phyloP scores from a whole-genome alignment of 2,888 invertebrate genomes.

The Micropterix aruncella region DNA sequence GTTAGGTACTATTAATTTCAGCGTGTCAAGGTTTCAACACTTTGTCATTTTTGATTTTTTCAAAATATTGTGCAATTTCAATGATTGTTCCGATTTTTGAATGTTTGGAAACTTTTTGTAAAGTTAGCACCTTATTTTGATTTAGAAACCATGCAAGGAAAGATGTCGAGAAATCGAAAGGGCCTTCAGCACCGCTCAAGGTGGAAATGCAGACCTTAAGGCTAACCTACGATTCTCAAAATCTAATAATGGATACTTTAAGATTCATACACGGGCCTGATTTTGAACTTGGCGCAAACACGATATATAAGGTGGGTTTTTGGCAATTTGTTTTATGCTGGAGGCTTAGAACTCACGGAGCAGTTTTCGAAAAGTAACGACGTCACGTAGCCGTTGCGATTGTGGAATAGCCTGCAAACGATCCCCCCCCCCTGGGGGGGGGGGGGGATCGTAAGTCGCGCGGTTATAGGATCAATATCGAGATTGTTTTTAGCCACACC shows the following conservation, averaged over 20 bases:
- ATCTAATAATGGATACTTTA: constrained; percentile 58
- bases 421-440: no score
- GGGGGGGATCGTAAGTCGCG: no score
- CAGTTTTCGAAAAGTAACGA: no score
- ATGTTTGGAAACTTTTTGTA: constrained; percentile 2
- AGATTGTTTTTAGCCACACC: no score
- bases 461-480: no score
- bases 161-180: constrained; percentile 26
- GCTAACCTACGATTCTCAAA: constrained; percentile 53
- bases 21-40: no score
- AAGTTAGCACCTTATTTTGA: not conserved
- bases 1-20: not conserved
- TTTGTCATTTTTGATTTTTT: no score
- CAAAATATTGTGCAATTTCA: not conserved
- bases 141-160: constrained; percentile 25
- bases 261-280: constrained; percentile 62
- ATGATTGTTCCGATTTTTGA: constrained; percentile 2
- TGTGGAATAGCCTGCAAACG: no score
- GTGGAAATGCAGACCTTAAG: constrained; percentile 64
- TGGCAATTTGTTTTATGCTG: no score
- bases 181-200: constrained; percentile 41
- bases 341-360: no score
- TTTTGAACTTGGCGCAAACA: constrained; percentile 39
- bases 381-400: no score
- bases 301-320: constrained; percentile 40